A percentile compares a stretch with the other conserved stretches of the same genome.
Conservation (phyloP, 2,888 invertebrate species). For the Glaucopsyche alexis region DNA sequence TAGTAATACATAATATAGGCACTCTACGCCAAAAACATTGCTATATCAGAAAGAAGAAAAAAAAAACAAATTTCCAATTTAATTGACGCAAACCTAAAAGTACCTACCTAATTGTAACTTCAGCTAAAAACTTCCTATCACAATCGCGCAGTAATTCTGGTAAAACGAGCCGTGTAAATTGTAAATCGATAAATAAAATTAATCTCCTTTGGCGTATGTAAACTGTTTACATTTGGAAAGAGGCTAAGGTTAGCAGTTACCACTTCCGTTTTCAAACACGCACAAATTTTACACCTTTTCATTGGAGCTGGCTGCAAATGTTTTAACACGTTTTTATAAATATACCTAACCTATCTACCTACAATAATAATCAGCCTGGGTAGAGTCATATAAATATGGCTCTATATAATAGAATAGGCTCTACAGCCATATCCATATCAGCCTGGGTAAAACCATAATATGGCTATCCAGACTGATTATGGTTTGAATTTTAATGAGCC, state of each 20-base stretch:
- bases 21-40: too few species aligned
- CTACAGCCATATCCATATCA: too few species aligned
- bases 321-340: background rate
- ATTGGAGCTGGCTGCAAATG: background rate
- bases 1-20: too few species aligned
- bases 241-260: conserved; percentile 20
- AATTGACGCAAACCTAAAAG: background rate
- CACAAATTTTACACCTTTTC: background rate
- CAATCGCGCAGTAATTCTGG: background rate
- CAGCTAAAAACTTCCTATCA: background rate
- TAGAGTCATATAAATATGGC: too few species aligned
- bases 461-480: too few species aligned
- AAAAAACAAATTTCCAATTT: background rate
- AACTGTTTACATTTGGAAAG: conserved; percentile 23
- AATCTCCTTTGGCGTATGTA: conserved; percentile 11
- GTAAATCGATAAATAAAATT: conserved; percentile 1
- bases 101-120: background rate
- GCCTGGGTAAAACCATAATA: too few species aligned
- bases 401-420: too few species aligned
- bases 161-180: background rate
- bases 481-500: too few species aligned
- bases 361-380: too few species aligned
- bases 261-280: background rate
- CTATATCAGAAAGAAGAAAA: too few species aligned
- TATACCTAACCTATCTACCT: too few species aligned